Evolutionary conservation across 1,140 invertebrate genomes (phyloP), one percentile per base, ranked within the genome.

Genomic region (Drosophila lini): DNA sequence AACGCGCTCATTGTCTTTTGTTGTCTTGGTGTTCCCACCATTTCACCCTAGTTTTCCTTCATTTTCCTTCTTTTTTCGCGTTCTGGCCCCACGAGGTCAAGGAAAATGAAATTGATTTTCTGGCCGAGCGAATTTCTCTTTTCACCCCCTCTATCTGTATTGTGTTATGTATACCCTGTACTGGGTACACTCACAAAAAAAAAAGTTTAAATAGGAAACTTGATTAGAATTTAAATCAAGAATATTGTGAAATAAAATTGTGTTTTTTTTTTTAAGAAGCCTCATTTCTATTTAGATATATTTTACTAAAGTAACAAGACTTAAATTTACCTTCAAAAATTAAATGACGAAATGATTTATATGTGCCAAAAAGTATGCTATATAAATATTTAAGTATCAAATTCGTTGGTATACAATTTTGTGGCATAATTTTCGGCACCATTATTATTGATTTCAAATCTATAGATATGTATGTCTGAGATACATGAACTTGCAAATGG

Each of bases 71-170:
- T 13, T 34, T n/a, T 52, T 36, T 19, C 31, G 16, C 32, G 16
- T 52, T 52, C 19, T 53, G 50, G 50, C 16, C 50, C 52, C 52
- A 53, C 52, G 84, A 88, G 84, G 84, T 89, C 84, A 89, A 89
- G 84, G 84, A 81, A 89, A 89, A 63, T 45, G 74, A 77, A 88
- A 89, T 89, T 89, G 78, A 89, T 84, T 89, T 89, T 78, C 52
- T 44, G 44, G 45, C 44, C 59, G 44, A 45, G 31, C 59, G 59
- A 47, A 44, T 70, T 50, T 50, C 41, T 40, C 10, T 42, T 36
- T 62, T 63, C 58, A 34, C 32, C 41, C 55, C 60, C 59, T 10
- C 41, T 45, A 28, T n/a, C 15, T 50, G 48, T 67, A 32, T 22
- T 15, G 13, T 57, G 55, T 57, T 42, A 48, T 40, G 36, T 50